phyloP scores from a whole-genome alignment of 2,113 vertebrate species.

The Limanda limanda region DNA sequence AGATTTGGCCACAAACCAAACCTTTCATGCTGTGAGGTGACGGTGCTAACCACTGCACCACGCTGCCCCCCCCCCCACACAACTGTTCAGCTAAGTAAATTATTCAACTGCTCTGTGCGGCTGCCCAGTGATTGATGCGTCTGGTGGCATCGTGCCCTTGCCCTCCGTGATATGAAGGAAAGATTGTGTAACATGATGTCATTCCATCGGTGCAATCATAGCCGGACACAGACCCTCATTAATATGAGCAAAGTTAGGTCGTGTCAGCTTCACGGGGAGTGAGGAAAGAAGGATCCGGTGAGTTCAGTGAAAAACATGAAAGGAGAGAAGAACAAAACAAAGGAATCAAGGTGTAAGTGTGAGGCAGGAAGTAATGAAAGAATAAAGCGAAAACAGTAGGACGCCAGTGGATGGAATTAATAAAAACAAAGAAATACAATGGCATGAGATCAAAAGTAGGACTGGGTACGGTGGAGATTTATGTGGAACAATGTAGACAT shows the following conservation, averaged over 20 bases:
- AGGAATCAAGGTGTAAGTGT: too few relatives aligned
- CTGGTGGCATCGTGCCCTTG: conserved; percentile 54
- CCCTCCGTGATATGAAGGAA: conserved; percentile 62
- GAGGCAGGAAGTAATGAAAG: too few relatives aligned
- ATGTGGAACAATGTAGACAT: too few relatives aligned
- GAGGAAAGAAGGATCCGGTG: conserved; percentile 1
- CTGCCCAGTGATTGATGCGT: conserved; percentile 56
- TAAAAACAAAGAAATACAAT: too few relatives aligned
- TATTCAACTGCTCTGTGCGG: conserved; percentile 51
- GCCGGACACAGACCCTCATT: conserved; percentile 57
- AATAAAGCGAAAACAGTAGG: too few relatives aligned
- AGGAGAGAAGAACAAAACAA: conserved; percentile 11
- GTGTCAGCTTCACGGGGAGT: conserved; percentile 28
- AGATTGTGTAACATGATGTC: conserved; percentile 79
- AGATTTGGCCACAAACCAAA: too few relatives aligned
- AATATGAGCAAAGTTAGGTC: conserved; percentile 56
- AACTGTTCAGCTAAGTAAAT: conserved; percentile 53
- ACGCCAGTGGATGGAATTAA: too few relatives aligned
- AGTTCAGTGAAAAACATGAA: conserved; percentile 16
- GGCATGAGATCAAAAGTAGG: too few relatives aligned
- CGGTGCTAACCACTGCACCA: not conserved
- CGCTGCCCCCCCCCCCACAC: not conserved
- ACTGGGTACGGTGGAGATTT: too few relatives aligned
- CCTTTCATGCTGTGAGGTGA: not conserved
- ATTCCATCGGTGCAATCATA: conserved; percentile 71